Evolutionary conservation across 1,140 invertebrate genomes (phyloP), one percentile per base, ranked within the genome.

Genomic region (Drosophila rufa): DNA sequence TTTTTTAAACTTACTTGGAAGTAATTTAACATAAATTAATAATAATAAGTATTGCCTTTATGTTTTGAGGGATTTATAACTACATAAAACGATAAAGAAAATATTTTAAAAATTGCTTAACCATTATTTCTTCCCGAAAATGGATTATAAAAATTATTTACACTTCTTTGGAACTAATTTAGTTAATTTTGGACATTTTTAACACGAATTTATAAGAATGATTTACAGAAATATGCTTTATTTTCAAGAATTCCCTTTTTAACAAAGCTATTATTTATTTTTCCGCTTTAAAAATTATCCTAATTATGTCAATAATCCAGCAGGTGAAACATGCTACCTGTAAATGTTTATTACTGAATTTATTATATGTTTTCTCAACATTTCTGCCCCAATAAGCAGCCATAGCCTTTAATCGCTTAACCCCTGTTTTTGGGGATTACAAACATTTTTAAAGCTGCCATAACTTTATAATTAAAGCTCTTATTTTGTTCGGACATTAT

Each of bases 381-480:
- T 38, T 19, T 36, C 1, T 9, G 51, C 6, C 30, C 3, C 11
- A 53, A 53, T 14, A 7, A 19, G 17, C 3, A 55, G 7, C 1
- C 33, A 15, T 38, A 55, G 38, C 33, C 15, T 33, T 55, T 55
- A 55, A 55, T 38, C 51, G 51, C 11, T 55, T 55, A 55, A 38
- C 0, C 6, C 14, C 51, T 55, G 22, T 22, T 42, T n/a, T 30
- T 30, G 5, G 27, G 40, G 40, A 15, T 42, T n/a, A n/a, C 15
- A 42, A 12, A 5, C 15, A 36, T 53, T 57, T 15, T 30, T n/a
- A 57, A 42, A 15, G 22, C 14, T 38, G 38, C 15, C 62, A 19
- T 33, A 66, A 62, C 57, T 62, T 46, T 46, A 65, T 60, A 59
- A 59, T 62, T 66, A 38, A 66, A 66, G 59, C 42, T 33, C 19